Conservation (phyloP, 1,140 invertebrate genomes). For the Chlorops oryzae region DNA sequence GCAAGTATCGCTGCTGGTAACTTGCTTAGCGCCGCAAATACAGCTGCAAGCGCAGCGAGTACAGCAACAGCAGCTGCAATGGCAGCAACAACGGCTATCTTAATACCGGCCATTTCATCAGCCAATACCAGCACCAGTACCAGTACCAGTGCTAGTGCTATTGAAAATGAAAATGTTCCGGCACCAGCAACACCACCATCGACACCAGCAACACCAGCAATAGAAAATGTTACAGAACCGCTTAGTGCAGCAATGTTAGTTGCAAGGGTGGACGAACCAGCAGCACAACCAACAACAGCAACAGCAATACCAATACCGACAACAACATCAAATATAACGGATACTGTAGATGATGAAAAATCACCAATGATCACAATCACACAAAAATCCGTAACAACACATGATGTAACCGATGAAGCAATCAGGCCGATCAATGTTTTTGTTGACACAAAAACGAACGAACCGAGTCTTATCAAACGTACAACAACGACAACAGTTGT, state of each 20-base stretch:
- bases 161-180: not conserved
- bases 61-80: conserved; percentile 30
- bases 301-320: conserved; percentile 19
- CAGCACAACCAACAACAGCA: conserved; percentile 11
- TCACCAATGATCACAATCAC: too few species aligned
- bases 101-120: conserved; percentile 24
- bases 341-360: too few species aligned
- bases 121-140: conserved; percentile 9
- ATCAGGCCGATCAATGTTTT: conserved; percentile 8
- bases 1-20: conserved; percentile 44
- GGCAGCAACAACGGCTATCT: conserved; percentile 28
- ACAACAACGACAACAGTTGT: conserved; percentile 26
- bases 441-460: too few species aligned
- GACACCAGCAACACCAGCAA: conserved; percentile 12
- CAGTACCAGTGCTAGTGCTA: conserved; percentile 12
- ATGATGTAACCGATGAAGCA: conserved; percentile 14
- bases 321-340: too few species aligned
- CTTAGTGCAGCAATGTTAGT: too few species aligned
- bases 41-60: conserved; percentile 33
- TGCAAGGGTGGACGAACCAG: too few species aligned
- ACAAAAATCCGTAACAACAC: too few species aligned
- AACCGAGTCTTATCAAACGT: conserved; percentile 19
- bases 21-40: conserved; percentile 32
- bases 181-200: conserved; percentile 19
- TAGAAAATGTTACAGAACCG: too few species aligned